These are phyloP conservation scores for Dicrurus megarhynchus DNA, from an alignment of 2,113 vertebrate species.

Conservation along the genomic window DNA sequence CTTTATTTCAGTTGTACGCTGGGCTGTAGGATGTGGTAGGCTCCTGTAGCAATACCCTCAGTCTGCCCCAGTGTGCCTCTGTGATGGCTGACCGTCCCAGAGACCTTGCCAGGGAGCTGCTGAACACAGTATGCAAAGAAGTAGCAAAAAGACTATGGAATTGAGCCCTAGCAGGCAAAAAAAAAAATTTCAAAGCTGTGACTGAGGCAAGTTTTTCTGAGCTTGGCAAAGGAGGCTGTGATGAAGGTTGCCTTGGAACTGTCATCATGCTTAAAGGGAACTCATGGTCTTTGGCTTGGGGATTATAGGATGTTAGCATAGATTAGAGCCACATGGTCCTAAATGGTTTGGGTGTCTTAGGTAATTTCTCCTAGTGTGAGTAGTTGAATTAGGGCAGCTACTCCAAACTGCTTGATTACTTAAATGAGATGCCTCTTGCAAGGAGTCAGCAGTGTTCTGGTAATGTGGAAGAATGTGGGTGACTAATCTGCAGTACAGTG, in stretches of 20 bases:
- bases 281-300: not conserved
- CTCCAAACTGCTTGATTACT: not conserved
- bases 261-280: fast-evolving
- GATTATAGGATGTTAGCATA: not conserved
- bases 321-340: not conserved
- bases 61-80: not conserved
- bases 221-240: not conserved
- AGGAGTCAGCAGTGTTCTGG: not conserved
- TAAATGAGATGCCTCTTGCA: not conserved
- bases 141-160: not conserved
- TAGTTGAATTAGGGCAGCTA: not conserved
- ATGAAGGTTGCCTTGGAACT: not conserved
- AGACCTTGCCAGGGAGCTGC: not conserved
- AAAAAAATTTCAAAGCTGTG: not conserved
- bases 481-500: not conserved
- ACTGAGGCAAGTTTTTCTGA: not conserved
- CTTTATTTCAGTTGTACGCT: not conserved
- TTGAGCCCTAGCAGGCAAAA: not conserved
- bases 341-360: not conserved
- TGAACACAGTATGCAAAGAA: not conserved
- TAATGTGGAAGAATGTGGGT: not conserved
- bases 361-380: not conserved
- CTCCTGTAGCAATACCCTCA: not conserved
- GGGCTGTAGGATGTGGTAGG: not conserved
- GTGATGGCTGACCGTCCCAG: not conserved